A percentile compares a stretch with the other conserved stretches of the same genome.
These are phyloP conservation scores for Hedychridium roseum DNA, from an alignment of 2,888 invertebrate species.

Conservation along the genomic window DNA sequence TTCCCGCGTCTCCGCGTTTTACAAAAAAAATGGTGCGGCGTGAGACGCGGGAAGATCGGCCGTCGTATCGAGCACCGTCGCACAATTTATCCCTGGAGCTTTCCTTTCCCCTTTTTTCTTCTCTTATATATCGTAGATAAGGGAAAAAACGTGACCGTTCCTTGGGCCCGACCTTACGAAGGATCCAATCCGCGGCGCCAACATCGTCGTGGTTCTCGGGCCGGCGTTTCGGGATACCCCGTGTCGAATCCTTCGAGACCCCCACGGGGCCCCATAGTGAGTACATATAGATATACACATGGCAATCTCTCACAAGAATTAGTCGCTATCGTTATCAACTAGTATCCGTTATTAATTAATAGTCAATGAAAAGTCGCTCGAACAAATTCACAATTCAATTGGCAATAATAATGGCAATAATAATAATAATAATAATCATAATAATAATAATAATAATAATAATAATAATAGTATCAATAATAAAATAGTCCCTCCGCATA, in stretches of 20 bases:
- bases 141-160: too few species aligned
- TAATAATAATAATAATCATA: slow-evolving; percentile 2
- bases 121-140: too few species aligned
- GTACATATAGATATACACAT: slow-evolving; percentile 63
- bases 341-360: slow-evolving; percentile 60
- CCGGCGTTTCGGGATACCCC: slow-evolving; percentile 59
- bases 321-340: slow-evolving; percentile 61
- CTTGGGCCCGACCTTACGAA: too few species aligned
- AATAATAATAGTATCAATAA: slow-evolving; percentile 35
- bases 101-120: slow-evolving; percentile 4
- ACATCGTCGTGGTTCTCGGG: slow-evolving; percentile 50
- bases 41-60: slow-evolving; percentile 39
- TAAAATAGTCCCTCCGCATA: background rate
- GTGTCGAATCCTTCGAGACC: slow-evolving; percentile 41
- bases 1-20: slow-evolving; percentile 44
- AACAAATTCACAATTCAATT: slow-evolving; percentile 47
- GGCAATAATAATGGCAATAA: slow-evolving; percentile 17
- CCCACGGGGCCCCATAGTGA: slow-evolving; percentile 57
- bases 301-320: slow-evolving; percentile 63
- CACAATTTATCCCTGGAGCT: background rate
- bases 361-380: slow-evolving; percentile 53
- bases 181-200: slow-evolving; percentile 36
- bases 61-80: slow-evolving; percentile 14
- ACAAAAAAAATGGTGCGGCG: slow-evolving; percentile 46
- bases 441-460: slow-evolving; percentile 28